Percentiles rank a stretch among this genome's conserved stretches.
Conservation (phyloP, 2,113 vertebrate species). For the Elephas maximus region DNA sequence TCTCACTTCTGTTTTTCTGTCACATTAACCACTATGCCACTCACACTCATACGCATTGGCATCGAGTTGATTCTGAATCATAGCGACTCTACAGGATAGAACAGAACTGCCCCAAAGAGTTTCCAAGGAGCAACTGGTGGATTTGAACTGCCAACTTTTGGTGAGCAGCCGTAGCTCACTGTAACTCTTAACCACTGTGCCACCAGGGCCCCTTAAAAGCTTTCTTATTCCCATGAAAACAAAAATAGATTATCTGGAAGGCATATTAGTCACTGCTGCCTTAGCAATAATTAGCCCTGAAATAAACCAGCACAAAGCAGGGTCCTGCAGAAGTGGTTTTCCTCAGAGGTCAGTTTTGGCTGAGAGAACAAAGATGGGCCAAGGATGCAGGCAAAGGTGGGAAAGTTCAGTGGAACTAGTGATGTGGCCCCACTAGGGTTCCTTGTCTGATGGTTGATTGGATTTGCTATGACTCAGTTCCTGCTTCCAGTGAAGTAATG, state of each 20-base stretch:
- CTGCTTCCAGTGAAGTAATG: neutral
- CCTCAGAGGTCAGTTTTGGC: neutral
- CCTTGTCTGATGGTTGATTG: accelerated
- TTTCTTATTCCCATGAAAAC: neutral
- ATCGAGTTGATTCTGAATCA: too few relatives aligned
- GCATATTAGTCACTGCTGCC: neutral
- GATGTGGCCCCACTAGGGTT: accelerated
- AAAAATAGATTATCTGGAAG: neutral
- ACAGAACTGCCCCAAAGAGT: too few relatives aligned
- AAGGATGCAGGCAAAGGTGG: neutral
- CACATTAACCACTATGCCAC: neutral
- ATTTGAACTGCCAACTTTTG: too few relatives aligned
- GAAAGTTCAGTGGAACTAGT: neutral
- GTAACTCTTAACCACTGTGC: neutral
- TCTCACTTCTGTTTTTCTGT: neutral
- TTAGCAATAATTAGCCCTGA: neutral
- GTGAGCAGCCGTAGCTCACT: too few relatives aligned
- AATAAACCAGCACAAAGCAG: neutral
- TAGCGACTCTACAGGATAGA: too few relatives aligned
- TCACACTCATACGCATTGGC: too few relatives aligned
- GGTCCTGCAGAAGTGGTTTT: neutral
- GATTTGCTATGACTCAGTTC: neutral
- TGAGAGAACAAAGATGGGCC: neutral
- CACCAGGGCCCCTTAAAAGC: neutral
- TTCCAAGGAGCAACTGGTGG: too few relatives aligned